These are phyloP conservation scores for Drosophila grimshawi DNA, from an alignment of 1,140 invertebrate species.

Conservation along the genomic window DNA sequence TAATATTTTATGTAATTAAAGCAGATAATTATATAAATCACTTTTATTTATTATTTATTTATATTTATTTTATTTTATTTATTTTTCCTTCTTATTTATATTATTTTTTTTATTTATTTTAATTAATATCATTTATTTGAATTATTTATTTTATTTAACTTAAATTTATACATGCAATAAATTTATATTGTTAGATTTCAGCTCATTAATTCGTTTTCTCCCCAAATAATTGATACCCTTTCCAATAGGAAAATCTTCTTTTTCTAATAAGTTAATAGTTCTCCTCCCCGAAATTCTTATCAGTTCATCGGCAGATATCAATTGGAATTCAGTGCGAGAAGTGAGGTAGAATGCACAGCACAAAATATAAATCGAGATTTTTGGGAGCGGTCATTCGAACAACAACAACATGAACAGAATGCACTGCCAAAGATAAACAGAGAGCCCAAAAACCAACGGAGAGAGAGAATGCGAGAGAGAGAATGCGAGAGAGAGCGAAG, in stretches of 20 bases:
- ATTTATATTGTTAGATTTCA: too few species aligned
- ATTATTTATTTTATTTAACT: too few species aligned
- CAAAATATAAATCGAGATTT: constrained; percentile 64
- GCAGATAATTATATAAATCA: too few species aligned
- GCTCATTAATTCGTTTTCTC: neutral
- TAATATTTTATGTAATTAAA: too few species aligned
- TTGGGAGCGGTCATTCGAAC: constrained; percentile 67
- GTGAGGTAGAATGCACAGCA: constrained; percentile 19
- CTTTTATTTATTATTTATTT: too few species aligned
- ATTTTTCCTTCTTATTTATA: too few species aligned
- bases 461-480: constrained; percentile 8
- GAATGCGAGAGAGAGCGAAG: neutral
- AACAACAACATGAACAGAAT: constrained; percentile 42
- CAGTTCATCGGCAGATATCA: constrained; percentile 35
- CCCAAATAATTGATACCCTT: neutral
- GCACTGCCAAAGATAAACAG: constrained; percentile 75
- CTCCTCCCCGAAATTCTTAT: constrained; percentile 38
- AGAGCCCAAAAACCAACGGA: constrained; percentile 39
- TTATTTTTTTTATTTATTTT: too few species aligned
- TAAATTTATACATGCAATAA: too few species aligned
- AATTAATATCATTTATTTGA: too few species aligned
- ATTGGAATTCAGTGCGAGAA: constrained; percentile 12
- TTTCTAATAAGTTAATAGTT: neutral
- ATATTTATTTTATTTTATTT: too few species aligned
- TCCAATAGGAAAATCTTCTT: neutral